Conservation (phyloP, 2,113 vertebrate species). For the Cyanoramphus novaezelandiae region DNA sequence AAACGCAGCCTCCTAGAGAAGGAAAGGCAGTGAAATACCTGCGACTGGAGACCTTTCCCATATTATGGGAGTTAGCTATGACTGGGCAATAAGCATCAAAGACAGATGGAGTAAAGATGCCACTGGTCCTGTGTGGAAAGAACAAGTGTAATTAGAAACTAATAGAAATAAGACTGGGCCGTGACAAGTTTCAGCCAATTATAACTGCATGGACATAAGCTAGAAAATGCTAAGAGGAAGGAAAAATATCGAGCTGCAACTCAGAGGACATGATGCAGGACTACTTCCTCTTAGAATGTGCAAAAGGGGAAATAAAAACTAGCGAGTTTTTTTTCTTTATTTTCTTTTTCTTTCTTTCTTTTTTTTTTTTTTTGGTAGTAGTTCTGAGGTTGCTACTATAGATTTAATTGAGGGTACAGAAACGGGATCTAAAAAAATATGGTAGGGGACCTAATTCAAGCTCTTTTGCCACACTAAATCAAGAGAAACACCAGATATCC, state of each 20-base stretch:
- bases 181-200: not conserved
- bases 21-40: not conserved
- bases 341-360: not conserved
- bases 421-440: not conserved
- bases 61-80: not conserved
- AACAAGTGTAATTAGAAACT: not conserved
- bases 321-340: not conserved
- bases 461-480: not conserved
- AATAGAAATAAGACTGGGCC: not conserved
- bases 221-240: slow-evolving; percentile 39
- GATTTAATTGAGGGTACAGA: not conserved
- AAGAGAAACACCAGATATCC: not conserved
- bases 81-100: not conserved
- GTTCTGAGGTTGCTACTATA: not conserved
- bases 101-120: not conserved
- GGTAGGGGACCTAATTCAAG: not conserved
- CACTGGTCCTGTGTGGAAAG: not conserved
- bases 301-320: slow-evolving; percentile 44
- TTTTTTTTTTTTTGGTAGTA: too few species aligned
- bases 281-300: slow-evolving; percentile 47
- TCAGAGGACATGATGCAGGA: not conserved
- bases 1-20: not conserved
- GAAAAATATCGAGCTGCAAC: slow-evolving; percentile 15
- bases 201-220: not conserved
- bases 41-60: not conserved